Evolutionary conservation across 2,888 invertebrate species (phyloP).

Genomic region (Rambutsinella grinnellia): DNA sequence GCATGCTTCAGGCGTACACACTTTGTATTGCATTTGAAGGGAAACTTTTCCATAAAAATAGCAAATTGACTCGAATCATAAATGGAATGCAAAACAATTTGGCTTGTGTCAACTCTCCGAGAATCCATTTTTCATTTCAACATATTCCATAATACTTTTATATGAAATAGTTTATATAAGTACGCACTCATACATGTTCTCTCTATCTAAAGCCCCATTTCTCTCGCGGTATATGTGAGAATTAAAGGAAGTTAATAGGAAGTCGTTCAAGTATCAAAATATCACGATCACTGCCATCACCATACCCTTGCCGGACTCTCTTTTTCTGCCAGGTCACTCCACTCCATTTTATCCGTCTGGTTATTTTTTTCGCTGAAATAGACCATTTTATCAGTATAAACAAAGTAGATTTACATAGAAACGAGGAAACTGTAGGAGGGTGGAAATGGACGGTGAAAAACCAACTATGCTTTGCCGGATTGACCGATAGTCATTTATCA

Average conservation of each 20-base stretch:
- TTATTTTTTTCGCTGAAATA: constrained; percentile 25
- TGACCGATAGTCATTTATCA: constrained; percentile 53
- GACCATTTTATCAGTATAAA: constrained; percentile 54
- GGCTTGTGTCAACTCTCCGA: constrained; percentile 66
- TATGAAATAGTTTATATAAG: constrained; percentile 6
- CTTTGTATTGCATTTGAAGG: constrained; percentile 42
- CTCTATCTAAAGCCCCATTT: background rate
- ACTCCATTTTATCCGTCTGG: constrained; percentile 45
- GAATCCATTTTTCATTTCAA: constrained; percentile 66
- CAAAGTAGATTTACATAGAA: constrained; percentile 50
- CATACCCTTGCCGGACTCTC: constrained; percentile 29
- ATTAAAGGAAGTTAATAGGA: constrained; percentile 37
- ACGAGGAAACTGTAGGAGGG: background rate
- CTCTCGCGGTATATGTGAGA: constrained; percentile 8
- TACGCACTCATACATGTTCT: background rate
- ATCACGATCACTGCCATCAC: constrained; percentile 24
- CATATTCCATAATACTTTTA: constrained; percentile 15
- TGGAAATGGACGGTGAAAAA: constrained; percentile 31
- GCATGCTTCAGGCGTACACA: constrained; percentile 45
- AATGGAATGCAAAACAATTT: constrained; percentile 67
- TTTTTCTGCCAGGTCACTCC: constrained; percentile 54
- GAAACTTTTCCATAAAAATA: constrained; percentile 45
- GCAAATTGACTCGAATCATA: constrained; percentile 64
- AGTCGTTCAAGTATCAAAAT: constrained; percentile 44
- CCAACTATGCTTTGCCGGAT: constrained; percentile 11